These are phyloP conservation scores for Thymelicus lineola DNA, from an alignment of 2,888 invertebrate species.

Conservation along the genomic window DNA sequence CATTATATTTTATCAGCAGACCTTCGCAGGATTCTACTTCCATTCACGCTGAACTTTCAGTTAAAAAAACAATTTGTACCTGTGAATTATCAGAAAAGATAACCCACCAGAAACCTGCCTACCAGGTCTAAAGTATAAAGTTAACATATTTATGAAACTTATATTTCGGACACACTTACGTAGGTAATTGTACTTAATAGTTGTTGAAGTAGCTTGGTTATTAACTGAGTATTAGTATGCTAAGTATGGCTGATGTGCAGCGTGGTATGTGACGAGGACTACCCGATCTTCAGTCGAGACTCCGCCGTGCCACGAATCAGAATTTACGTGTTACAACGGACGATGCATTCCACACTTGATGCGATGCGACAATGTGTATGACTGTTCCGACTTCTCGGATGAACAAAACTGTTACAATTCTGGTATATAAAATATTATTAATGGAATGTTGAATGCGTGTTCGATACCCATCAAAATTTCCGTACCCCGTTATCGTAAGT, in stretches of 20 bases:
- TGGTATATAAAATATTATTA: slow-evolving; percentile 67
- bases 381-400: slow-evolving; percentile 95
- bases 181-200: not conserved
- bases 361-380: slow-evolving; percentile 95
- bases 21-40: not conserved
- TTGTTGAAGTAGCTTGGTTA: slow-evolving; percentile 2
- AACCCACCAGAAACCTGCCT: too few relatives aligned
- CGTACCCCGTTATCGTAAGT: slow-evolving; percentile 37
- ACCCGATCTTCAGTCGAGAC: slow-evolving; percentile 62
- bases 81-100: not conserved
- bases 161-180: not conserved
- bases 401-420: slow-evolving; percentile 92
- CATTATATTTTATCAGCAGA: not conserved
- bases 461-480: slow-evolving; percentile 33
- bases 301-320: slow-evolving; percentile 83
- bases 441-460: slow-evolving; percentile 63
- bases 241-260: slow-evolving; percentile 61
- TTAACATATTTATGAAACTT: not conserved
- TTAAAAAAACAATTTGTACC: not conserved
- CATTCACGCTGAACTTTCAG: not conserved
- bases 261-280: slow-evolving; percentile 68
- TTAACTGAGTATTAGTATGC: slow-evolving; percentile 29
- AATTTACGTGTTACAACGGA: slow-evolving; percentile 91
- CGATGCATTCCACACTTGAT: slow-evolving; percentile 91
- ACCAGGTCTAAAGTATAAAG: too few relatives aligned